phyloP scores from a whole-genome alignment of 2,888 invertebrate species.

The Andrena minutula region DNA sequence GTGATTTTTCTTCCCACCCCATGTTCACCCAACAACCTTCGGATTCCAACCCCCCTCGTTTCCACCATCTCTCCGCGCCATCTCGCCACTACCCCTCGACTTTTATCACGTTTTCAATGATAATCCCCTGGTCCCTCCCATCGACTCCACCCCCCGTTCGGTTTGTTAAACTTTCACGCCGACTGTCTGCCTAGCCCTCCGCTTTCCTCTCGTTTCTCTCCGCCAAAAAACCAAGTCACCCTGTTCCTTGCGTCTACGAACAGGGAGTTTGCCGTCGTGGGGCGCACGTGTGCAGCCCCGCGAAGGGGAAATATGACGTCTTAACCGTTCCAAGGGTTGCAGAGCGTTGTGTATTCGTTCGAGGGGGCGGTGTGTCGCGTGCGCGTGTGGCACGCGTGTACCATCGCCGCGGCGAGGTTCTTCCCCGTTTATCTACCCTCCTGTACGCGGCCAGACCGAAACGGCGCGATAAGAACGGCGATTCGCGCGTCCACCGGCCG shows the following conservation, averaged over 20 bases:
- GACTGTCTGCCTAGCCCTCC: neutral
- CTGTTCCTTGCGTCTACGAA: neutral
- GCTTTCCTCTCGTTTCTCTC: neutral
- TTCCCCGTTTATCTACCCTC: slow-evolving; percentile 59
- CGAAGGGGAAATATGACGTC: slow-evolving; percentile 49
- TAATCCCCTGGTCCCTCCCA: slow-evolving; percentile 33
- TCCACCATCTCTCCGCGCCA: slow-evolving; percentile 27
- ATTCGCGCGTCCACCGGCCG: slow-evolving; percentile 34
- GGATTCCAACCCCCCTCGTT: slow-evolving; percentile 48
- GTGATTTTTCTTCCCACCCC: slow-evolving; percentile 74
- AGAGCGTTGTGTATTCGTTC: neutral
- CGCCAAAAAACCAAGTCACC: neutral
- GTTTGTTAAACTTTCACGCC: slow-evolving; percentile 56
- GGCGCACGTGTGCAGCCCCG: slow-evolving; percentile 12
- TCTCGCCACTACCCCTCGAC: slow-evolving; percentile 5
- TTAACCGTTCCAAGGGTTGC: slow-evolving; percentile 61
- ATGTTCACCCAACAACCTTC: slow-evolving; percentile 34
- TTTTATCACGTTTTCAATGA: slow-evolving; percentile 63
- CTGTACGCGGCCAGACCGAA: neutral
- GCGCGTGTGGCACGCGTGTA: slow-evolving; percentile 55
- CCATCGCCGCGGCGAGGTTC: slow-evolving; percentile 44
- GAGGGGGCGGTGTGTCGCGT: slow-evolving; percentile 42
- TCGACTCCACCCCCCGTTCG: neutral
- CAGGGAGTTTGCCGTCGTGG: neutral
- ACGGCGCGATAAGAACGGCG: slow-evolving; percentile 47